Evolutionary conservation across 1,140 invertebrate species (phyloP), one percentile per base, ranked within the genome.

Genomic region (Pteromalus puparum): DNA sequence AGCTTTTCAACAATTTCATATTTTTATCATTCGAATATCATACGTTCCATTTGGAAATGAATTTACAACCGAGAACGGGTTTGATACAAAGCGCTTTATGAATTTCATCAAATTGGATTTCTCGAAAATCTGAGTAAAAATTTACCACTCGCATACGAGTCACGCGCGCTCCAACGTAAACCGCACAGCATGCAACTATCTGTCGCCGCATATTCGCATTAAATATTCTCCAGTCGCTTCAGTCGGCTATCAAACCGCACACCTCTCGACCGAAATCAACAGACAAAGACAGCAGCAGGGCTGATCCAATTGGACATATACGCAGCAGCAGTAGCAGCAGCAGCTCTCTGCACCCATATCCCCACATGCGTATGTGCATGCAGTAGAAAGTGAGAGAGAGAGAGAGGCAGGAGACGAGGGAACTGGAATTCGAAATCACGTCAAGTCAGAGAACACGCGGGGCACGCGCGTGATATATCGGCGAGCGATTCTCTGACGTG

Each of bases 401-500:
- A 67, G 82, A 68, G 53, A 53, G 67, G 46, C 38, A 24, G 72
- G 74, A 68, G 21, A 77, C 18, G 26, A 76, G 65, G 53, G 4
- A n/a, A 61, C 53, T 24, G 12, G 78, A 48, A 80, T 80, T 70
- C 78, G 10, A 38, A 70, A 80, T 80, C 65, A 68, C 65, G 67
- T 26, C 75, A 42, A 46, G 53, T 61, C 53, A 61, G 53, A 61
- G 34, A 76, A 15, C 46, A 34, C 46, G 34, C 34, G 74, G 42
- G 46, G 72, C 67, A 70, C 67, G 72, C 18, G 68, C 67, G n/a
- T 82, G 48, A 82, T 82, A 74, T 82, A 82, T 82, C 72, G 72
- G 38, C 28, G 46, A 65, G 61, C 80, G 34, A 82, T 82, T 75
- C 72, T 21, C 26, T 30, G 80, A 82, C 72, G 68, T 34, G 70